Conservation (phyloP, 2,797 vertebrate species). For the Hippocampus kuda region DNA sequence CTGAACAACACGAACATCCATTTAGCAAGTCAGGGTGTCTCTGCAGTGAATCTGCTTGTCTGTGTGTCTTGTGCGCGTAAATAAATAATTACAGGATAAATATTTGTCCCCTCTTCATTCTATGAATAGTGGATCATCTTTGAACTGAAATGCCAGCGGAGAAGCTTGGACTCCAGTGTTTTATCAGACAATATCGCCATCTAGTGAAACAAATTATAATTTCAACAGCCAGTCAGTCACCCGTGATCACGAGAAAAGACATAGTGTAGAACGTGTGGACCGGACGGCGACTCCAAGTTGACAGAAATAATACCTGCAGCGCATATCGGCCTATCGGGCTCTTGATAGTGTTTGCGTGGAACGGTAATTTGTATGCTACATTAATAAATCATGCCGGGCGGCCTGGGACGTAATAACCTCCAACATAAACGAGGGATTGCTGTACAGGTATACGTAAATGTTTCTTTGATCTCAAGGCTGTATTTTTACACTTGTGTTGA, state of each 20-base stretch:
- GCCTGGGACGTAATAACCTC: too few relatives aligned
- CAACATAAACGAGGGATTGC: too few relatives aligned
- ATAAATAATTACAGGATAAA: not conserved
- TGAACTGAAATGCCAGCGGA: constrained; percentile 4
- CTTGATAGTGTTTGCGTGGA: too few relatives aligned
- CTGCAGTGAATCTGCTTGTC: not conserved
- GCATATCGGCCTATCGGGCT: too few relatives aligned
- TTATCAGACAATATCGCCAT: constrained; percentile 47
- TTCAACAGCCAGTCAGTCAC: not conserved
- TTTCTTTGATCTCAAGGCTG: too few relatives aligned
- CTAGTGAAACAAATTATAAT: constrained; percentile 43
- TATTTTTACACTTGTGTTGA: too few relatives aligned
- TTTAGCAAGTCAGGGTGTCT: not conserved
- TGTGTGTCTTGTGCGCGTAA: not conserved
- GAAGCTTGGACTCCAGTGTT: not conserved
- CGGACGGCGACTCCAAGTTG: too few relatives aligned
- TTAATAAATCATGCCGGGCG: too few relatives aligned
- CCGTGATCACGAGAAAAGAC: not conserved
- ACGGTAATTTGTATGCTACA: too few relatives aligned
- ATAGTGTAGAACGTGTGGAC: not conserved
- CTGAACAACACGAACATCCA: too few relatives aligned
- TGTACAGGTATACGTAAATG: too few relatives aligned
- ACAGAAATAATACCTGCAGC: too few relatives aligned
- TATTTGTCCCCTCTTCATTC: not conserved
- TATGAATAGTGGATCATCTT: not conserved